phyloP scores from a whole-genome alignment of 2,888 invertebrate species.

The Phytoseiulus persimilis region DNA sequence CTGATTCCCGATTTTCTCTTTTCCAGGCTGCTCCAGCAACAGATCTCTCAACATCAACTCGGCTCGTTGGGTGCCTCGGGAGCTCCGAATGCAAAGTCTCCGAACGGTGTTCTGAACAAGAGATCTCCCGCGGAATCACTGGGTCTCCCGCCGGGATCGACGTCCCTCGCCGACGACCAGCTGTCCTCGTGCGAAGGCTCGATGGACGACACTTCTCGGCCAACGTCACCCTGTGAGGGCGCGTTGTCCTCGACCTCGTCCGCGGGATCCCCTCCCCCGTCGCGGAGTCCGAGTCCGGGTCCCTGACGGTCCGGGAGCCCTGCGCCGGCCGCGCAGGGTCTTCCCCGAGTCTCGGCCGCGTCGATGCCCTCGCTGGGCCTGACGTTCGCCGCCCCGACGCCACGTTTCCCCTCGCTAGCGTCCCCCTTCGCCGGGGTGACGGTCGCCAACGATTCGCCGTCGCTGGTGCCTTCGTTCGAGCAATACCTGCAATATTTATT shows the following conservation, averaged over 20 bases:
- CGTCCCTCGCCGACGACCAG: constrained; percentile 19
- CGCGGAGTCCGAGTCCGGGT: constrained; percentile 25
- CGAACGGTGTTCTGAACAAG: constrained; percentile 22
- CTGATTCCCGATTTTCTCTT: neutral
- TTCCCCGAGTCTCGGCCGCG: constrained; percentile 23
- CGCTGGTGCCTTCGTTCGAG: constrained; percentile 25
- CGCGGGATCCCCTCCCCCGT: constrained; percentile 19
- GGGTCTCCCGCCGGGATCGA: constrained; percentile 19
- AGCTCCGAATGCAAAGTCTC: neutral
- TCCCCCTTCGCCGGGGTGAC: constrained; percentile 29
- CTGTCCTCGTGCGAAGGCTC: constrained; percentile 30
- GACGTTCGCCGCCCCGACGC: constrained; percentile 24
- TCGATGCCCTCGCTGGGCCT: constrained; percentile 8
- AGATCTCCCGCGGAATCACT: constrained; percentile 31
- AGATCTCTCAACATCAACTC: constrained; percentile 35
- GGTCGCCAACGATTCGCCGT: constrained; percentile 10
- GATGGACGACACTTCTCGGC: constrained; percentile 33
- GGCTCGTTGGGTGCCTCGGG: constrained; percentile 17
- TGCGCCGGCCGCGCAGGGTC: constrained; percentile 37
- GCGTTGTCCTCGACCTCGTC: constrained; percentile 13
- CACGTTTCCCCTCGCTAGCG: constrained; percentile 18
- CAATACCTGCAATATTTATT: constrained; percentile 36
- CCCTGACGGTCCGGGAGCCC: constrained; percentile 39
- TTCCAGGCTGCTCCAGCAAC: constrained; percentile 34
- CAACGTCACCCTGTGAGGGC: constrained; percentile 24